Base-by-base conservation (phyloP, 2,113 vertebrate genomes). In the Mormyrus iriodes region DNA sequence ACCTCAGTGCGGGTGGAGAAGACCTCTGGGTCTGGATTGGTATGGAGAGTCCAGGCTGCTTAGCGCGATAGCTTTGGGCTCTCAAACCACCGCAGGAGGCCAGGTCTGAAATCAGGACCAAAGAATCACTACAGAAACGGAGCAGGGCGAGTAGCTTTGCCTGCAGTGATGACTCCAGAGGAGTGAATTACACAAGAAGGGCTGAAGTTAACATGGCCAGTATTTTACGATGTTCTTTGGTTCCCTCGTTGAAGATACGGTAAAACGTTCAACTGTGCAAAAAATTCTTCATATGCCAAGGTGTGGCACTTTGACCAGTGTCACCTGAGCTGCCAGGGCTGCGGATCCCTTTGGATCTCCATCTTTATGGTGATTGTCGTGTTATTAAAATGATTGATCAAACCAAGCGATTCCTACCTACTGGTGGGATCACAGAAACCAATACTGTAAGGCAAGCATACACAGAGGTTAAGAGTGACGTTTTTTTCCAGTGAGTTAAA, bases 231-330 rank as follows among this genome's bases (percentile, higher is more conserved):
- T 79, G 13, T 51, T 51, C 48, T 88, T 83, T 84, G 76, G 76
- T 58, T 89, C 88, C 52, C 51, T 53, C 21, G 49, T 49, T 58
- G 21, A 83, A 84, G 3, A 83, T 27, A 51, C 21, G n/a, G 39
- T 44, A n/a, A 84, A 84, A 82, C 88, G 21, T 9, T 87, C n/a
- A 44, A 65, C 35, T 55, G 5, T 88, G 88, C 49, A 87, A 65
- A 87, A n/a, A 44, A 24, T n/a, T 49, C 19, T 51, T 88, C 53
- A 79, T 21, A 83, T 21, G 73, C 17, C 44, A 15, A 17, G 31
- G 27, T 51, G 4, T 52, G 88, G n/a, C 88, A 76, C 52, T 27
- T 48, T 51, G 39, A 24, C 21, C 17, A 2, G 61, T 51, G 61
- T 73, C 19, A 24, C 69, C 21, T 88, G 42, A 73, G 61, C 61